Conservation (phyloP, 2,113 vertebrate species). For the Coptodon bakossiorum region DNA sequence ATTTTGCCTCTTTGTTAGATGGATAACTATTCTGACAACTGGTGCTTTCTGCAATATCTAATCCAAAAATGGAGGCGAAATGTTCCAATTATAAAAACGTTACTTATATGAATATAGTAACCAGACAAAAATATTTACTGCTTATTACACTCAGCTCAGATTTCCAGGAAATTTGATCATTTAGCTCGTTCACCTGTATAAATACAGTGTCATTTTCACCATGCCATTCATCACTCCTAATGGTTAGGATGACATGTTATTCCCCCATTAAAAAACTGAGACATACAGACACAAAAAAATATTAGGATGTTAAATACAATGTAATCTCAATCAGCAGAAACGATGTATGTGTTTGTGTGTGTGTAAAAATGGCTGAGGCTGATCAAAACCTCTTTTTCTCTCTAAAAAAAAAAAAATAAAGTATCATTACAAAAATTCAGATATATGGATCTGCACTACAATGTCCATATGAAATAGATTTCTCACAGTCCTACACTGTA, state of each 20-base stretch:
- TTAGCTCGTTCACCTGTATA: not conserved
- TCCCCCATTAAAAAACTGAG: not conserved
- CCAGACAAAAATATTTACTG: not conserved
- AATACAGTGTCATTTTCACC: not conserved
- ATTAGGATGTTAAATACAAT: not conserved
- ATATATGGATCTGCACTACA: not conserved
- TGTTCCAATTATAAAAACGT: not conserved
- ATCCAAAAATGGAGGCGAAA: not conserved
- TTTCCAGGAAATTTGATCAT: not conserved
- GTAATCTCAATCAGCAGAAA: not conserved
- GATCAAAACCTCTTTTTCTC: not conserved
- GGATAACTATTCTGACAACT: not conserved
- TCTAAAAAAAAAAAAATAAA: not conserved
- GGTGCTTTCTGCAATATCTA: not conserved
- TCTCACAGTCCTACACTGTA: not conserved
- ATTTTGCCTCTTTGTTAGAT: not conserved
- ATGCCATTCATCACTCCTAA: not conserved
- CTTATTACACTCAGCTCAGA: not conserved
- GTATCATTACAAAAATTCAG: not conserved
- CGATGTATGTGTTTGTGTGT: accelerated
- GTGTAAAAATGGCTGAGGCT: not conserved
- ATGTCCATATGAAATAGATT: not conserved
- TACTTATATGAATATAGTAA: not conserved
- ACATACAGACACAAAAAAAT: not conserved
- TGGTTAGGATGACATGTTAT: not conserved